Percentiles rank a stretch among this genome's conserved stretches.
Conservation (phyloP, 2,888 invertebrate species). For the Octodonta nipae region DNA sequence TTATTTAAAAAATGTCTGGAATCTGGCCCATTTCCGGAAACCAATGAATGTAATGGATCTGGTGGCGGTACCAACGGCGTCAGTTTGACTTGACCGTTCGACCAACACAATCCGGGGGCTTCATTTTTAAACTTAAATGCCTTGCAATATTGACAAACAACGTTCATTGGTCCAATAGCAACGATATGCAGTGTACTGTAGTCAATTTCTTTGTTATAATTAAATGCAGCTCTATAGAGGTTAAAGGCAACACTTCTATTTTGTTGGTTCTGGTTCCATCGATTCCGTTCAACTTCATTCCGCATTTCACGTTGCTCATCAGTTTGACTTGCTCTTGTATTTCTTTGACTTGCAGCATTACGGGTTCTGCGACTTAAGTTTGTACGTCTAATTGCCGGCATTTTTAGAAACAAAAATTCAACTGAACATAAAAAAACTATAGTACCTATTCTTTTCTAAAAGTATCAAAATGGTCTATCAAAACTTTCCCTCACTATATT, state of each 20-base stretch:
- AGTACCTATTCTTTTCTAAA: too few species aligned
- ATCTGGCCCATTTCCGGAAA: background rate
- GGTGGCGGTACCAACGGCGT: conserved; percentile 7
- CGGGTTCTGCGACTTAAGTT: too few species aligned
- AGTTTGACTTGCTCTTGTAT: conserved; percentile 1
- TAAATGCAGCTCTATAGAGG: conserved; percentile 7
- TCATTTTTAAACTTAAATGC: conserved; percentile 28
- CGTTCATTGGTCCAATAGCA: conserved; percentile 18
- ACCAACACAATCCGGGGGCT: conserved; percentile 31
- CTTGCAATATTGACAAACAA: conserved; percentile 14
- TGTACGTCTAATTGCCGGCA: too few species aligned
- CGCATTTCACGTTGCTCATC: background rate
- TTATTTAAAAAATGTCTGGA: conserved; percentile 1
- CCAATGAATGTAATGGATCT: conserved; percentile 2
- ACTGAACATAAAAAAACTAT: too few species aligned
- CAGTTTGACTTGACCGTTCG: conserved; percentile 19
- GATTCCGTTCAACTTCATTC: conserved; percentile 3
- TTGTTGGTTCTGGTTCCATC: conserved; percentile 4
- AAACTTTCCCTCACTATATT: too few species aligned
- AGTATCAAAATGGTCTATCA: too few species aligned
- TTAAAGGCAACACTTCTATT: conserved; percentile 2
- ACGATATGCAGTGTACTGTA: conserved; percentile 10
- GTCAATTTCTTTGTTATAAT: conserved; percentile 9
- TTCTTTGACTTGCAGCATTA: too few species aligned
- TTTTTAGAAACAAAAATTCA: too few species aligned